phyloP scores from a whole-genome alignment of 2,797 vertebrate species.

The Rhynchotus rufescens region DNA sequence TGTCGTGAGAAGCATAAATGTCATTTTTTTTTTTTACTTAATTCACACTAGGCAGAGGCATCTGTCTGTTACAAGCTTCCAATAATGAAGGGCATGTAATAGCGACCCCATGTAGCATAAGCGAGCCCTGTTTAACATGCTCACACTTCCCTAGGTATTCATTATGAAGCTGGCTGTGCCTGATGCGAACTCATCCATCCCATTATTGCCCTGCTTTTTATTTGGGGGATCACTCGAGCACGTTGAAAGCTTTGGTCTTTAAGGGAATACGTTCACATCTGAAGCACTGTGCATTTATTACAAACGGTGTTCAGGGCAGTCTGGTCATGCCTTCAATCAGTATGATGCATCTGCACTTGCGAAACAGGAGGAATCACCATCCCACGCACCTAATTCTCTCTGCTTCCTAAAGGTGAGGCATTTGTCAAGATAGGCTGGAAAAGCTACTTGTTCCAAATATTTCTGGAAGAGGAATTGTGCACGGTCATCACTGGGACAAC shows the following conservation, averaged over 20 bases:
- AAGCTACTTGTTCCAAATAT: neutral
- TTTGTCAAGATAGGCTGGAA: neutral
- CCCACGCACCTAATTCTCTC: neutral
- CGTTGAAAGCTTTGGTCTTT: neutral
- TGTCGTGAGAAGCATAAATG: slow-evolving; percentile 3
- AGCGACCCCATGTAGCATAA: neutral
- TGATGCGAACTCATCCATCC: neutral
- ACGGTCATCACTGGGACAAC: neutral
- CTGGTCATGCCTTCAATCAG: neutral
- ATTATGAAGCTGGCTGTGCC: neutral
- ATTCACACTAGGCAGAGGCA: slow-evolving; percentile 13
- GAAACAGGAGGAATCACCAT: neutral
- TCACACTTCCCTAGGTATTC: neutral
- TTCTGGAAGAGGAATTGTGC: neutral
- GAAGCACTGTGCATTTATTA: neutral
- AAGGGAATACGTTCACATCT: neutral
- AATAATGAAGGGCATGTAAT: slow-evolving; percentile 25
- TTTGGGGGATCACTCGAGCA: neutral
- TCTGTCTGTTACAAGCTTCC: neutral
- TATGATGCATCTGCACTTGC: neutral
- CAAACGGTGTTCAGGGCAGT: neutral
- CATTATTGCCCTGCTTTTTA: neutral
- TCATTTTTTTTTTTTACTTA: neutral
- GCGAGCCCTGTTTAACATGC: neutral
- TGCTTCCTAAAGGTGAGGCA: fast-evolving